Base-by-base conservation (phyloP, 2,888 invertebrate species). In the Andrena haemorrhoa region DNA sequence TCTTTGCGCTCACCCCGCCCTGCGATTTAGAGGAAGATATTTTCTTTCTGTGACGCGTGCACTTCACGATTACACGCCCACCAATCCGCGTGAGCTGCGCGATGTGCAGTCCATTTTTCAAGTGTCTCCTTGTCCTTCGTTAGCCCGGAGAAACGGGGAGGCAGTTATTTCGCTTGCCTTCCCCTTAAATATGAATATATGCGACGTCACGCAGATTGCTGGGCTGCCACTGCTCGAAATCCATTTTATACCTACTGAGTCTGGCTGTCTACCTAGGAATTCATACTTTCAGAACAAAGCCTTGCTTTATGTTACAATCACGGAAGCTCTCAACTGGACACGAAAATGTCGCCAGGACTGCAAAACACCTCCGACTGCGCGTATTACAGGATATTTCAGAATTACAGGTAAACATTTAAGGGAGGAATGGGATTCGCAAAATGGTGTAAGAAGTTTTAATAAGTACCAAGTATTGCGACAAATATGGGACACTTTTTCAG, bases 1-100 rank as follows among this genome's bases (percentile, higher is more conserved):
- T 95, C 95, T 92, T 96, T 96, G 84, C 96, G 95, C 86, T 93
- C 93, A 88, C 95, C 94, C 93, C 95, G 93, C 87, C 93, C 93
- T 93, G 85, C 68, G 86, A 88, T 63, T 74, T 70, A 79, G 65
- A 79, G 68, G 86, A 86, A 89, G 47, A 51, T 51, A 68, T 76
- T 79, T 86, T 73, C 70, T 74, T 53, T 78, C 69, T 69, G 74
- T 26, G 26, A 69, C 72, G 61, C 53, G 51, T 63, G 56, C 60
- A 63, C 81, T 41, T 66, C 33, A 5, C 69, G 53, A 74, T 75
- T 64, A 70, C 72, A 65, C 68, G 33, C 47, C 66, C 61, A 47
- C 33, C 66, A 79, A 83, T 63, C n/a, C 31, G 12, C 47, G 49
- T 33, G 26, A 63, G 56, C 56, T 51, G 53, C 51, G 31, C 33